These are phyloP conservation scores for Gadopsis bispinosus DNA, from an alignment of 2,797 vertebrate genomes.

Conservation along the genomic window DNA sequence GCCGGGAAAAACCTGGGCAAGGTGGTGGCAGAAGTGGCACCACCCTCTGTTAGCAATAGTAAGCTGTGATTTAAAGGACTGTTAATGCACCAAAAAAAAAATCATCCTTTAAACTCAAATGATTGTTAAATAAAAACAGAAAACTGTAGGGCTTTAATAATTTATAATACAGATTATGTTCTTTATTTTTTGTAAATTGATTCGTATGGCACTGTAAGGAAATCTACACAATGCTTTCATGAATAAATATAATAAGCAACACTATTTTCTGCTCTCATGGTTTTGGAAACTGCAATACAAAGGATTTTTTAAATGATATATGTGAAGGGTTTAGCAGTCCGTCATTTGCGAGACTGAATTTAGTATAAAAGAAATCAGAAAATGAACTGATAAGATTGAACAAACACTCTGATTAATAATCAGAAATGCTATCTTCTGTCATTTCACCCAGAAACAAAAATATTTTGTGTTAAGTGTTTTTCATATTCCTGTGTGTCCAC, in stretches of 20 bases:
- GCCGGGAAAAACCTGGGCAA: conserved; percentile 93
- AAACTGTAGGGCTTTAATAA: conserved; percentile 2
- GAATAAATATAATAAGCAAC: conserved; percentile 31
- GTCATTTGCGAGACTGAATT: conserved; percentile 10
- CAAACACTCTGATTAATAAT: conserved; percentile 35
- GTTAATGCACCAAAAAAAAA: conserved; percentile 24
- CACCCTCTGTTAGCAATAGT: conserved; percentile 83
- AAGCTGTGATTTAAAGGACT: conserved; percentile 87
- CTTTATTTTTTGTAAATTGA: conserved; percentile 64
- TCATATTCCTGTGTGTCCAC: conserved; percentile 24
- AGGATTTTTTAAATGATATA: not conserved
- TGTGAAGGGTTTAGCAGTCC: not conserved
- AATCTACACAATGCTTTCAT: conserved; percentile 11
- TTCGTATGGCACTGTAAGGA: conserved; percentile 2
- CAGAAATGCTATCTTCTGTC: conserved; percentile 10
- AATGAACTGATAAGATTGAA: not conserved
- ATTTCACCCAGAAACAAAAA: conserved; percentile 4
- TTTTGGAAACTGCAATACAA: conserved; percentile 17
- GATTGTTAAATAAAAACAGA: not conserved
- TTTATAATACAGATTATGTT: conserved; percentile 1
- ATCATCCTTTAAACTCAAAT: conserved; percentile 31
- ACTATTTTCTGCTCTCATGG: conserved; percentile 19
- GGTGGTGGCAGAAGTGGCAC: conserved; percentile 91
- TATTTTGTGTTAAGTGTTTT: no score
- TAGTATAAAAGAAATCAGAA: not conserved